Conservation (phyloP, 1,140 invertebrate species). For the Calliopsis andreniformis region DNA sequence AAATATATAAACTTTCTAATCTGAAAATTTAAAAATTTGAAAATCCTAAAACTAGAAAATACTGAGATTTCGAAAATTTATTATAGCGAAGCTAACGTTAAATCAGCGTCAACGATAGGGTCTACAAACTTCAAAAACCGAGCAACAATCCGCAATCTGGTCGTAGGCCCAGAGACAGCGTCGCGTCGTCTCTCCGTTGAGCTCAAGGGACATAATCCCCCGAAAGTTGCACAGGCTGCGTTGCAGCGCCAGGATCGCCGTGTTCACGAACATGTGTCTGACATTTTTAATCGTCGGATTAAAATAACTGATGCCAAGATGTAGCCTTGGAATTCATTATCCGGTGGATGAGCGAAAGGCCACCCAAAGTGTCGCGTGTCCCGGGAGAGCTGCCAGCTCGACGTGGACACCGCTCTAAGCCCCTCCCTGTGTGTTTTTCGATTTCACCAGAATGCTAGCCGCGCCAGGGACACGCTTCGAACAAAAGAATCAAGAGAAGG, state of each 20-base stretch:
- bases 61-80: too few species aligned
- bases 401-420: slow-evolving; percentile 63
- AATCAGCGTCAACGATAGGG: not conserved
- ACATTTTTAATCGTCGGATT: slow-evolving; percentile 81
- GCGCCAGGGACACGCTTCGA: not conserved
- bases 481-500: slow-evolving; percentile 31
- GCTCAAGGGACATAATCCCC: slow-evolving; percentile 62
- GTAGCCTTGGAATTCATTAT: slow-evolving; percentile 75
- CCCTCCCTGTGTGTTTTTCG: slow-evolving; percentile 50
- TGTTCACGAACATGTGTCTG: slow-evolving; percentile 78
- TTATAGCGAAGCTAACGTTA: too few species aligned
- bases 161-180: slow-evolving; percentile 59
- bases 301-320: slow-evolving; percentile 79
- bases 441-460: slow-evolving; percentile 9
- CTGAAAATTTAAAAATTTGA: too few species aligned
- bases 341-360: slow-evolving; percentile 71
- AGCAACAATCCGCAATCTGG: slow-evolving; percentile 42
- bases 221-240: slow-evolving; percentile 52
- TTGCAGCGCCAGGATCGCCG: slow-evolving; percentile 66
- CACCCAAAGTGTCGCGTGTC: slow-evolving; percentile 79
- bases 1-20: too few species aligned
- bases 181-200: slow-evolving; percentile 61
- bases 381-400: slow-evolving; percentile 59
- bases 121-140: slow-evolving; percentile 22
- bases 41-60: too few species aligned